Base-by-base conservation (phyloP, 92 coral and sea anemone species). In the Montipora capitata region DNA sequence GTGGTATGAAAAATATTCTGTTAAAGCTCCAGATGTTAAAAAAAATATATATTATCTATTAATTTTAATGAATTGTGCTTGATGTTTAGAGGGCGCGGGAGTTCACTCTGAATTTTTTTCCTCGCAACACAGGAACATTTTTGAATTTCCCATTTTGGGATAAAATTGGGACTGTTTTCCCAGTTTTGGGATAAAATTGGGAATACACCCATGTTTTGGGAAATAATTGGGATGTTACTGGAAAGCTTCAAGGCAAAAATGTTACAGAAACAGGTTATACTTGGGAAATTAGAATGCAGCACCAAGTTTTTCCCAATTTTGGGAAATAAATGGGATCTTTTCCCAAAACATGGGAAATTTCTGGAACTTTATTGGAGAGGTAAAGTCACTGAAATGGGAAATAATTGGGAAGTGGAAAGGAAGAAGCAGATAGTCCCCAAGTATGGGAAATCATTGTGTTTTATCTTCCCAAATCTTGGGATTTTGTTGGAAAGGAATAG, bases 151-250 rank as follows among this genome's bases (percentile, higher is more conserved):
- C 35, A 27, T 27, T 27, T 27, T 27, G 35, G 35, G 35, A 27
- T 18, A 18, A 18, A 18, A 18, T 18, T 18, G 20, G 20, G 13
- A 5, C 10, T 5, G 5, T 49, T 77, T 77, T 77, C 69, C 81
- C 81, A 77, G 56, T 56, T 56, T 77, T 54, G 66, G 81, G 81
- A 77, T 73, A 73, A 72, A 49, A 72, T 72, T 43, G 77, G 77
- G 77, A 72, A 44, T 43, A 15, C 10, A 38, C 11, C 73, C 73
- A 11, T 39, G 17, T 74, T 44, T 74, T 77, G 12, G 17, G 11
- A 18, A 18, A 77, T 56, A 11, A 13, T 56, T 77, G 82, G 82
- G 82, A 77, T 7, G 13, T 77, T 57, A 11, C 10, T 77, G 82
- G 42, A 62, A 77, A 77, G 35, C 27, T 10, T 2, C 14, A 51